A percentile compares a stretch with the other conserved stretches of the same genome.
These are phyloP conservation scores for Acipenser oxyrinchus DNA, from an alignment of 2,797 vertebrate genomes.

Conservation along the genomic window DNA sequence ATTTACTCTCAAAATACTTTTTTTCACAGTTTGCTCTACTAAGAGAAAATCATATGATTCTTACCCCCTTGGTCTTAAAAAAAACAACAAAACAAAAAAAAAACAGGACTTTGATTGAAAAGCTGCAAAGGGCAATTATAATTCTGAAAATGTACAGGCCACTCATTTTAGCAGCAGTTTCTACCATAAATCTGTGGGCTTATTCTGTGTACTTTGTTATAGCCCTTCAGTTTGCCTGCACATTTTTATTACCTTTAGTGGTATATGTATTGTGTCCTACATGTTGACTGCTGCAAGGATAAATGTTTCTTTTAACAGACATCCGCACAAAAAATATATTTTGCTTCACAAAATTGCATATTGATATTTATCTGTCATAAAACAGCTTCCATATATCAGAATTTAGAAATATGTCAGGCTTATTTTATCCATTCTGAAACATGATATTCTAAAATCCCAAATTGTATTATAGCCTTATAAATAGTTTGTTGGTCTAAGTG, in stretches of 20 bases:
- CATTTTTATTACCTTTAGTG: constrained; percentile 34
- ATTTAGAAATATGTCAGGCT: too few relatives aligned
- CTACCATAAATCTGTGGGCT: constrained; percentile 55
- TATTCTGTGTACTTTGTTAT: constrained; percentile 52
- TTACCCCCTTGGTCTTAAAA: too few relatives aligned
- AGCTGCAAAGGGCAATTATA: constrained; percentile 67
- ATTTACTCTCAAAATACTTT: too few relatives aligned
- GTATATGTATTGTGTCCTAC: constrained; percentile 17
- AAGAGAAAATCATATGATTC: too few relatives aligned
- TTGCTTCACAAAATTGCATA: too few relatives aligned
- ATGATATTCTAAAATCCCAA: too few relatives aligned
- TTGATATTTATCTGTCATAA: too few relatives aligned
- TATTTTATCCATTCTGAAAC: too few relatives aligned
- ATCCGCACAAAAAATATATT: not conserved
- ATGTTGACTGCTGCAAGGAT: not conserved
- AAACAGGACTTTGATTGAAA: constrained; percentile 54
- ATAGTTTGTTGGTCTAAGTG: too few relatives aligned
- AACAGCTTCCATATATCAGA: too few relatives aligned
- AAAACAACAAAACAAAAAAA: constrained; percentile 4
- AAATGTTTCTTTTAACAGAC: constrained; percentile 2
- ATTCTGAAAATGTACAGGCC: constrained; percentile 62
- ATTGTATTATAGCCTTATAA: too few relatives aligned
- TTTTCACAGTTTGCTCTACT: too few relatives aligned
- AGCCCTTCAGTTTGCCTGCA: constrained; percentile 44
- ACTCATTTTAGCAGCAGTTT: constrained; percentile 52